Conservation (phyloP, 2,888 invertebrate species). For the Zhuqinia jingwanae region DNA sequence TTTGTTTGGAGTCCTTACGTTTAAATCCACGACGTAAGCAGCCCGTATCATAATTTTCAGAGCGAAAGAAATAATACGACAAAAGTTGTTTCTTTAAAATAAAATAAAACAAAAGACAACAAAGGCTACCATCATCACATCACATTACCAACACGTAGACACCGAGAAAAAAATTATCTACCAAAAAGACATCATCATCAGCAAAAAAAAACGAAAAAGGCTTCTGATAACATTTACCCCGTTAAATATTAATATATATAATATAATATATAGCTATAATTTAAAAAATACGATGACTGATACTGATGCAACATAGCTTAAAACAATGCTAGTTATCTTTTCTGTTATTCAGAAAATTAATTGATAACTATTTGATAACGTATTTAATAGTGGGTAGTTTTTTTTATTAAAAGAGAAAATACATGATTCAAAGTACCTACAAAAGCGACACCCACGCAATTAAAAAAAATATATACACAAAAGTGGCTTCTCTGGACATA, state of each 20-base stretch:
- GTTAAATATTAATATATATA: neutral
- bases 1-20: conserved; percentile 5
- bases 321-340: neutral
- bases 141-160: neutral
- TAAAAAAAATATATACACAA: neutral
- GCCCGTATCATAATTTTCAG: neutral
- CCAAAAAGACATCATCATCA: neutral
- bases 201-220: neutral
- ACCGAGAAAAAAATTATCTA: neutral
- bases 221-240: too few relatives aligned
- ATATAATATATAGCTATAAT: too few relatives aligned
- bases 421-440: conserved; percentile 2
- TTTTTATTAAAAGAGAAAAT: neutral
- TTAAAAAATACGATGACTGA: conserved; percentile 39
- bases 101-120: conserved; percentile 21
- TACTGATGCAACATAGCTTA: neutral
- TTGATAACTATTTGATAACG: neutral
- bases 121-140: conserved; percentile 12
- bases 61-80: neutral
- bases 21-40: neutral
- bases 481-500: conserved; percentile 34
- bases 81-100: neutral
- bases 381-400: conserved; percentile 8
- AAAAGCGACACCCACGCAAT: neutral
- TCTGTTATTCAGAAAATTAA: conserved; percentile 16